Base-by-base conservation (phyloP, 2,888 invertebrate genomes). In the Temnothorax unifasciatus region DNA sequence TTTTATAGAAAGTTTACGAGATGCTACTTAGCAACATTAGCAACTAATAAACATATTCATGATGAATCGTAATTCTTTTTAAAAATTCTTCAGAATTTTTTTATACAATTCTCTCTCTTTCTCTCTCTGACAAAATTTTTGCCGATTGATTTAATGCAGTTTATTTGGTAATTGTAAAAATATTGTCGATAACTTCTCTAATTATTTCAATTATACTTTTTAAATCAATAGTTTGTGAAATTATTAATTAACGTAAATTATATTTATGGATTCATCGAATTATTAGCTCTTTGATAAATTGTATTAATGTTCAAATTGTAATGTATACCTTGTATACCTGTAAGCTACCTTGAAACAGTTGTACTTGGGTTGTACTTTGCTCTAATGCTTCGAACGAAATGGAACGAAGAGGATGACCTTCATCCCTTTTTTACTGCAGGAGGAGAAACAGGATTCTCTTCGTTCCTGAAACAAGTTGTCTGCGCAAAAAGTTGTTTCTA, bases 1-100 rank as follows among this genome's bases (percentile, higher is more conserved):
- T 88, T 91, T 90, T 91, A 93, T 34, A 92, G 93, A 93, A 93
- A 47, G 9, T 44, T 34, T 5, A 34, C 34, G 34, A 34, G 15
- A 47, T 25, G 87, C 88, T 47, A 34, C 87, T 29, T 29, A 87
- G 86, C 41, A 29, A 52, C 44, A 41, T 44, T n/a, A 74, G 38
- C 0, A 52, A 18, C 3, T 5, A 13, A 13, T 52, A 50, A 69
- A 21, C 11, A 15, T 59, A 25, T 59, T 59, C 8, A 21, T 52
- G 5, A 29, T 29, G 2, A 13, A 68, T 66, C 25, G 1, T 52
- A 52, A 34, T 6, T 15, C 0, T 71, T 29, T 52, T 52, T 3
- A 8, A n/a, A 3, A 52, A 13, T 1, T 69, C 15, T 34, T 54
- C n/a, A 4, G 8, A 1, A 34, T 71, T 34, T 69, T 38, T 59